Evolutionary conservation across 2,113 vertebrate species (phyloP).

Genomic region (Anarrhichthys ocellatus): DNA sequence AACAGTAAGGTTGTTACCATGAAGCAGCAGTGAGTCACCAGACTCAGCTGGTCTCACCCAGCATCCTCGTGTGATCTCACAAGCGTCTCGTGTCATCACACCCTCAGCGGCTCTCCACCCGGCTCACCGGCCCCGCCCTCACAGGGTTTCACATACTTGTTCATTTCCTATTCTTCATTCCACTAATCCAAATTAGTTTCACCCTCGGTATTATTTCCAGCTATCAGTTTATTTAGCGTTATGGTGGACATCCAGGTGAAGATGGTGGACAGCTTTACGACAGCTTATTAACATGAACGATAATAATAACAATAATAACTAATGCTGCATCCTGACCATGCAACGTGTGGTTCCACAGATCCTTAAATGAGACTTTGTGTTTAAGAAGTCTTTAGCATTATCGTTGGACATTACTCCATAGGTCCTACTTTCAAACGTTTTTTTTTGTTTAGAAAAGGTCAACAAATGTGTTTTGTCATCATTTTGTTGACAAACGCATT

Average conservation of each 20-base stretch:
- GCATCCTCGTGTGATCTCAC: background rate
- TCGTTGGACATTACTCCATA: too few relatives aligned
- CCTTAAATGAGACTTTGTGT: too few relatives aligned
- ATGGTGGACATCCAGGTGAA: too few relatives aligned
- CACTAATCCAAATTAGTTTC: background rate
- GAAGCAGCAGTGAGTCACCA: constrained; percentile 17
- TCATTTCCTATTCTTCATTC: background rate
- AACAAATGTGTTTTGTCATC: background rate
- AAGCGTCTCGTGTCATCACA: background rate
- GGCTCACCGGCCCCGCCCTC: background rate
- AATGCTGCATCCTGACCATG: too few relatives aligned
- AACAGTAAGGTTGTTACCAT: background rate
- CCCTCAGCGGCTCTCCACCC: background rate
- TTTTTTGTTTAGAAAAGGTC: background rate
- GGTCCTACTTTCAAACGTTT: background rate
- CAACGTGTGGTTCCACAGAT: too few relatives aligned
- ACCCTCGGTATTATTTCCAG: too few relatives aligned
- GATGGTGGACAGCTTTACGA: too few relatives aligned
- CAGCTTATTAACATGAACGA: too few relatives aligned
- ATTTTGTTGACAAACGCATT: too few relatives aligned
- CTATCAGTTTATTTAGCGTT: too few relatives aligned
- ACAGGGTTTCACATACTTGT: background rate
- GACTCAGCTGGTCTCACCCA: constrained; percentile 9
- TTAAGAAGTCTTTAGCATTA: too few relatives aligned
- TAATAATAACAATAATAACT: too few relatives aligned